phyloP scores from a whole-genome alignment of 2,888 invertebrate genomes.

The Sesia bembeciformis region DNA sequence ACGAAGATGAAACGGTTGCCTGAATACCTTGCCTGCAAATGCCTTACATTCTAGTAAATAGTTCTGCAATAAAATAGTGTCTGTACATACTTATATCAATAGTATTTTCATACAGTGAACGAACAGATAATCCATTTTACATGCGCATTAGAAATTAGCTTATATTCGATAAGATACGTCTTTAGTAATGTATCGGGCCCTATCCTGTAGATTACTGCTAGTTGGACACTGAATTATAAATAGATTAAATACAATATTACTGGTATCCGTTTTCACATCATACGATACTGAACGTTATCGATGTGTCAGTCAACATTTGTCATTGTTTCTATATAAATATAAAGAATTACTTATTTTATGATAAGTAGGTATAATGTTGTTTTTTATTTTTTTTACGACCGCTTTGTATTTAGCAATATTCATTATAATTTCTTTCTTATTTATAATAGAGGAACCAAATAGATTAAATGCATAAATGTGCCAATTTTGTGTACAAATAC shows the following conservation, averaged over 20 bases:
- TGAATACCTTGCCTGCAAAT: not conserved
- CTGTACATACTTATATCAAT: not conserved
- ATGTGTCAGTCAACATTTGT: too few species aligned
- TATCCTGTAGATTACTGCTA: not conserved
- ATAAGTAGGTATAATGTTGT: too few species aligned
- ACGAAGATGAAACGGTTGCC: too few species aligned
- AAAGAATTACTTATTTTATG: too few species aligned
- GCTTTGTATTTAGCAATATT: too few species aligned
- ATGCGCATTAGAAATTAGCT: not conserved
- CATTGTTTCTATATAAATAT: too few species aligned
- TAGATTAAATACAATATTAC: too few species aligned
- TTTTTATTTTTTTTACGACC: too few species aligned
- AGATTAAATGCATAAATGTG: not conserved
- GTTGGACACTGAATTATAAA: not conserved
- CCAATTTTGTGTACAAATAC: not conserved
- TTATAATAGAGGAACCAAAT: not conserved
- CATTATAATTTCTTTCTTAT: too few species aligned
- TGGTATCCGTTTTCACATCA: too few species aligned
- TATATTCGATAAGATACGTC: too few species aligned
- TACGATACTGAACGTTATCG: too few species aligned
- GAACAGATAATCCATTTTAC: not conserved
- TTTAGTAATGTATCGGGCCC: not conserved
- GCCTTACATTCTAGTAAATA: not conserved
- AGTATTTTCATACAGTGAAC: not conserved
- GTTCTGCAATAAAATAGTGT: not conserved